Percentiles rank a stretch among this genome's conserved stretches.
phyloP scores from a whole-genome alignment of 2,888 invertebrate genomes.

The Nezara viridula region DNA sequence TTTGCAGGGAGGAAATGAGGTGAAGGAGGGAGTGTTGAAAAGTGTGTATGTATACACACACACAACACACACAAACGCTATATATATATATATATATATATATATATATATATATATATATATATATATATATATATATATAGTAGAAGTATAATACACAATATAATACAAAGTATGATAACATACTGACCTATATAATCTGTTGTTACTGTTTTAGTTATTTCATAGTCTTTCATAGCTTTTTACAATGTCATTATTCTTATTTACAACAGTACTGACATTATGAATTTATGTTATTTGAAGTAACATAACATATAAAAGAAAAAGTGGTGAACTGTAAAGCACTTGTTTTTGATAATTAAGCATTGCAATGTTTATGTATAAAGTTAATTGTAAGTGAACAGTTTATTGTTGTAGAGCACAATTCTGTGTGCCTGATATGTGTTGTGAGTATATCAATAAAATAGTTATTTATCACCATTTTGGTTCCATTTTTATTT shows the following conservation, averaged over 20 bases:
- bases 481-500: neutral
- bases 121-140: neutral
- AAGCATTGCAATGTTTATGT: constrained; percentile 59
- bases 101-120: neutral
- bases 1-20: neutral
- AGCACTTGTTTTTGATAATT: constrained; percentile 63
- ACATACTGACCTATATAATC: neutral
- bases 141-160: too few relatives aligned
- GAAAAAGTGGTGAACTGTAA: constrained; percentile 1
- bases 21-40: neutral
- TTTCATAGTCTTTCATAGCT: neutral
- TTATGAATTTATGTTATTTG: neutral
- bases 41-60: neutral
- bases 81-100: too few relatives aligned
- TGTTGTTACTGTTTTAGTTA: neutral
- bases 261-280: neutral
- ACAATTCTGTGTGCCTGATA: constrained; percentile 65
- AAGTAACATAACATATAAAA: neutral
- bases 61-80: too few relatives aligned
- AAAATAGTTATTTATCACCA: constrained; percentile 65
- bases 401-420: constrained; percentile 64
- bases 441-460: constrained; percentile 65
- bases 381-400: constrained; percentile 57
- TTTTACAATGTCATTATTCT: neutral
- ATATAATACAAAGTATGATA: too few relatives aligned